A percentile compares a stretch with the other conserved stretches of the same genome.
Conservation (phyloP, 2,888 invertebrate species). For the Corythucha ciliata region DNA sequence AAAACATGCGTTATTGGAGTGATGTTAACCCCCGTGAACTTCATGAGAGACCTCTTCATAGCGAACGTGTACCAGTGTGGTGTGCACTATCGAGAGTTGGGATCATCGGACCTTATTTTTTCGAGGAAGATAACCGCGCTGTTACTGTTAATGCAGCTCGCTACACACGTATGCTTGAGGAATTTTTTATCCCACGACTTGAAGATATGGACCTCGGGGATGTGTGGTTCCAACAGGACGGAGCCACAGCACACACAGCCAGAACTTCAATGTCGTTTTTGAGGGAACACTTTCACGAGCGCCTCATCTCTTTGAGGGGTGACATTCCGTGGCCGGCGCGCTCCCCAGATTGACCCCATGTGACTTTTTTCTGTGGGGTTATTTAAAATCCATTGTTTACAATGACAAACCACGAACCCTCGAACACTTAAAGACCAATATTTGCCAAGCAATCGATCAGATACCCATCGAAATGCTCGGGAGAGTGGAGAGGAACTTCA, state of each 20-base stretch:
- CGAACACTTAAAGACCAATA: neutral
- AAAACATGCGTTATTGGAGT: constrained; percentile 10
- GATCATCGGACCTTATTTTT: constrained; percentile 13
- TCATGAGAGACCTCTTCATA: constrained; percentile 5
- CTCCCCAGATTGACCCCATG: neutral
- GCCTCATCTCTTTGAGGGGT: constrained; percentile 7
- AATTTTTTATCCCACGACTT: constrained; percentile 1
- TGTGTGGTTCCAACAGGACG: constrained; percentile 14
- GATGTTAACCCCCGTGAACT: neutral
- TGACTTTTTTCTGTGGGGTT: neutral
- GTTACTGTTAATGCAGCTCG: constrained; percentile 10
- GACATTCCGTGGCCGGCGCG: neutral
- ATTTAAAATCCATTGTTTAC: neutral
- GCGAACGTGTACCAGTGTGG: constrained; percentile 9
- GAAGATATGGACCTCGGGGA: constrained; percentile 6
- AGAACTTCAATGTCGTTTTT: neutral
- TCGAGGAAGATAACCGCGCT: constrained; percentile 9
- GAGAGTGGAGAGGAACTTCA: neutral
- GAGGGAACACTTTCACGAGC: constrained; percentile 7
- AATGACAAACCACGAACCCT: neutral
- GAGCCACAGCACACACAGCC: constrained; percentile 8
- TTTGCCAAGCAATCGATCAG: neutral
- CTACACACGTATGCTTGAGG: constrained; percentile 7
- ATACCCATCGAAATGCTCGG: neutral
- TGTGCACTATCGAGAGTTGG: constrained; percentile 13